Percentiles rank a stretch among this genome's conserved stretches.
phyloP scores from a whole-genome alignment of 2,797 vertebrate species.

The Gila robusta region DNA sequence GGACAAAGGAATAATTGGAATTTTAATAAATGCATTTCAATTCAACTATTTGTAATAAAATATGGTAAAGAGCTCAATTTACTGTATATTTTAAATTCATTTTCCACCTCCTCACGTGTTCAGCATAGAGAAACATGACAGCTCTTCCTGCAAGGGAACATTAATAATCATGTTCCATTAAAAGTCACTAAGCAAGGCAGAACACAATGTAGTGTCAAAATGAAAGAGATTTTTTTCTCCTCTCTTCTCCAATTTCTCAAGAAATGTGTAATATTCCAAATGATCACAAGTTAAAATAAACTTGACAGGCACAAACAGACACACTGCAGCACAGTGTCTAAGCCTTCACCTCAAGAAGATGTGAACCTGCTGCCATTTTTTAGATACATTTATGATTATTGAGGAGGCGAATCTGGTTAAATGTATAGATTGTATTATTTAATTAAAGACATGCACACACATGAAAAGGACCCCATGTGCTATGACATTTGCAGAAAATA shows the following conservation, averaged over 20 bases:
- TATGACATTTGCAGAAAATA: conserved; percentile 65
- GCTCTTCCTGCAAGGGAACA: conserved; percentile 88
- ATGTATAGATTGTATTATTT: not conserved
- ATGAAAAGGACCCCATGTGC: conserved; percentile 74
- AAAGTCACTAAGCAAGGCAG: conserved; percentile 84
- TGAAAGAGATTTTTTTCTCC: conserved; percentile 38
- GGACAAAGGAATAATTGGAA: conserved; percentile 78
- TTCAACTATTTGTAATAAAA: conserved; percentile 86
- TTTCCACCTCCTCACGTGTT: conserved; percentile 82
- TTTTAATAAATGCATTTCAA: conserved; percentile 84
- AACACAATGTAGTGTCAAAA: conserved; percentile 76
- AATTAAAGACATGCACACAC: not conserved
- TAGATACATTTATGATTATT: not conserved
- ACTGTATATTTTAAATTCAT: conserved; percentile 91
- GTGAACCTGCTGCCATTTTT: not conserved
- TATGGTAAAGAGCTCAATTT: conserved; percentile 89
- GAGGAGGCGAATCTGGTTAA: not conserved
- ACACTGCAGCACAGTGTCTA: not conserved
- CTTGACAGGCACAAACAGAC: conserved; percentile 22
- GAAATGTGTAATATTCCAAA: conserved; percentile 14
- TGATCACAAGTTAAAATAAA: not conserved
- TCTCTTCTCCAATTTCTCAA: conserved; percentile 18
- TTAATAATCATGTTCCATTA: conserved; percentile 91
- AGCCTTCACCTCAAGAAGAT: not conserved
- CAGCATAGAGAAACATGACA: conserved; percentile 80